phyloP scores from a whole-genome alignment of 2,797 vertebrate genomes.

The Hippopotamyrus pictus region DNA sequence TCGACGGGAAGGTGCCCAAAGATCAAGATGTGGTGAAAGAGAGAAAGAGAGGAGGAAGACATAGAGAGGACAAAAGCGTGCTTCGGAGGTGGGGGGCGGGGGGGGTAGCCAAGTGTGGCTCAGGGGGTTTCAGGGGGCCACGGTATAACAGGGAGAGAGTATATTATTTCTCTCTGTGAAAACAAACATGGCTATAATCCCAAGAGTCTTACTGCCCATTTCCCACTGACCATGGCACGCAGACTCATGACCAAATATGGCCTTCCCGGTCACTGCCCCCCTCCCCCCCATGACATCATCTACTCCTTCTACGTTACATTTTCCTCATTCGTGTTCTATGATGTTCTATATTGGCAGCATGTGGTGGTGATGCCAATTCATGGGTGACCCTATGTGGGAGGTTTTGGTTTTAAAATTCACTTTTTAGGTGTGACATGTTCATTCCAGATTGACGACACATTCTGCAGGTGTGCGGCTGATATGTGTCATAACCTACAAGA shows the following conservation, averaged over 20 bases:
- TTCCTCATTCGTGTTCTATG: not conserved
- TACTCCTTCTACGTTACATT: not conserved
- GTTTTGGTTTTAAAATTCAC: not conserved
- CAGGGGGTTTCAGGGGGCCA: conserved; percentile 32
- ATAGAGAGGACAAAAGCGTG: not conserved
- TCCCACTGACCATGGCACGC: not conserved
- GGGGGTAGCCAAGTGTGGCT: not conserved
- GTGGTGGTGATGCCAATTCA: not conserved
- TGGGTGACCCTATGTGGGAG: not conserved
- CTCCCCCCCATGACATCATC: not conserved
- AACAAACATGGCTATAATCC: conserved; percentile 51
- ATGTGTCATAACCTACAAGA: not conserved
- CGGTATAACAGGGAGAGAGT: conserved; percentile 34
- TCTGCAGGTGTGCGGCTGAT: not conserved
- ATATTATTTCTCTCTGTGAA: conserved; percentile 50
- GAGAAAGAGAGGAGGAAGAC: not conserved
- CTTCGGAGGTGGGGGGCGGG: not conserved
- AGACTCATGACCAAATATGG: conserved; percentile 24
- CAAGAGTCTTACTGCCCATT: conserved; percentile 22
- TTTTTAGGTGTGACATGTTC: not conserved
- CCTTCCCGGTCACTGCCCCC: not conserved
- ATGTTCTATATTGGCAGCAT: not conserved
- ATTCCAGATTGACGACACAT: not conserved
- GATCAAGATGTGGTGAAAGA: not conserved
- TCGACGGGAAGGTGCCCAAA: not conserved